Percentiles rank a stretch among this genome's conserved stretches.
phyloP scores from a whole-genome alignment of 2,113 vertebrate species.

The Cromileptes altivelis region DNA sequence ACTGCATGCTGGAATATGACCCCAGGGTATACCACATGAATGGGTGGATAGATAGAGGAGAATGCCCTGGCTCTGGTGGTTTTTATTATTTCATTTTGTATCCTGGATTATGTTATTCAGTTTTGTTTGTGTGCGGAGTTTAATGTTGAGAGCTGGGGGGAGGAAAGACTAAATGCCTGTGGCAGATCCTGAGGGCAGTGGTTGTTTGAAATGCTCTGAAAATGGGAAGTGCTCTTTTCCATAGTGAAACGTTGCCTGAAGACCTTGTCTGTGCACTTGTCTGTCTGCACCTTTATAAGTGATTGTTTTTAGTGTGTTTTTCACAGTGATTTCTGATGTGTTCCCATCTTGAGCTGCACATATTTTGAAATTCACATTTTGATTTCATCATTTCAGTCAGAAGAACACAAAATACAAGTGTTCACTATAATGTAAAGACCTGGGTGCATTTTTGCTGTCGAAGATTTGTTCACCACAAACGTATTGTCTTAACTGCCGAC shows the following conservation, averaged over 20 bases:
- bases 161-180: conserved; percentile 40
- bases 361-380: not conserved
- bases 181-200: conserved; percentile 61
- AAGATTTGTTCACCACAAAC: not conserved
- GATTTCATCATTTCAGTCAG: not conserved
- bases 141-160: conserved; percentile 15
- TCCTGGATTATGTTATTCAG: conserved; percentile 13
- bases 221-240: conserved; percentile 56
- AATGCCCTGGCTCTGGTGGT: not conserved
- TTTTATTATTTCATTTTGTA: conserved; percentile 16
- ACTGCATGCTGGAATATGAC: not conserved
- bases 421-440: not conserved
- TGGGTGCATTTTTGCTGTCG: not conserved
- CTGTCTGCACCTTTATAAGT: conserved; percentile 21
- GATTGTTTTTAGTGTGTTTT: not conserved
- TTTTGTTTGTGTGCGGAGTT: conserved; percentile 59
- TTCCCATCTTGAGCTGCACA: not conserved
- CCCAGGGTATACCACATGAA: not conserved
- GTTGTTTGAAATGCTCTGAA: conserved; percentile 63
- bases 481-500: not conserved
- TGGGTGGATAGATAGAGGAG: not conserved
- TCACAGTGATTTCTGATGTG: not conserved
- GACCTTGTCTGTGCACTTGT: conserved; percentile 34
- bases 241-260: conserved; percentile 56
- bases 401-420: not conserved